Conservation (phyloP, 1,140 invertebrate species). For the Bombus waltoni region DNA sequence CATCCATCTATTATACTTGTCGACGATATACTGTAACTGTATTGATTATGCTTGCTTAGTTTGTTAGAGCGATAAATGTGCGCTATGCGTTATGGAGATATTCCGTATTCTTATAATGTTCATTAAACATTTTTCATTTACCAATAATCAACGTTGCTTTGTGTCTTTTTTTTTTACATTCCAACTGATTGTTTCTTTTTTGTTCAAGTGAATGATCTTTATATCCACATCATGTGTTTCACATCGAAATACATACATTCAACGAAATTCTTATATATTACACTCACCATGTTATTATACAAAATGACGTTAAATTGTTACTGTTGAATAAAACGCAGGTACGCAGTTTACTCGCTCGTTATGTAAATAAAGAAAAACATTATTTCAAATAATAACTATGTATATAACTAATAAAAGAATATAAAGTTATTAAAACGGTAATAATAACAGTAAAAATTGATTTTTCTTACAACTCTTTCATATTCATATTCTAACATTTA, state of each 20-base stretch:
- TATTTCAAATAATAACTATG: conserved; percentile 18
- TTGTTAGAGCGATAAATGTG: conserved; percentile 27
- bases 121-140: background rate
- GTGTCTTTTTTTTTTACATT: background rate
- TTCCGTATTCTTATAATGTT: background rate
- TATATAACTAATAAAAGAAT: background rate
- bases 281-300: conserved; percentile 63
- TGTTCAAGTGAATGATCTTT: background rate
- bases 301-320: conserved; percentile 57
- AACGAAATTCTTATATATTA: conserved; percentile 17
- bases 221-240: background rate
- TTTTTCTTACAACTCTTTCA: background rate
- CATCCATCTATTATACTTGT: conserved; percentile 29
- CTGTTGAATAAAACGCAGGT: conserved; percentile 38
- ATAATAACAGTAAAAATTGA: background rate
- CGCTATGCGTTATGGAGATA: background rate
- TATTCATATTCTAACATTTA: background rate
- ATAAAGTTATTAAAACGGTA: background rate
- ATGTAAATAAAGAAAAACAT: conserved; percentile 61
- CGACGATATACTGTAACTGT: conserved; percentile 27
- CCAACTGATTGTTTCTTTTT: background rate
- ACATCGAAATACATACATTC: conserved; percentile 16
- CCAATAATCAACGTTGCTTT: background rate
- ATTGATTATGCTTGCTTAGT: conserved; percentile 51
- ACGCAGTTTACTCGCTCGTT: conserved; percentile 58